These are phyloP conservation scores for Agriopis aurantiaria DNA, from an alignment of 2,888 invertebrate genomes.

Conservation along the genomic window DNA sequence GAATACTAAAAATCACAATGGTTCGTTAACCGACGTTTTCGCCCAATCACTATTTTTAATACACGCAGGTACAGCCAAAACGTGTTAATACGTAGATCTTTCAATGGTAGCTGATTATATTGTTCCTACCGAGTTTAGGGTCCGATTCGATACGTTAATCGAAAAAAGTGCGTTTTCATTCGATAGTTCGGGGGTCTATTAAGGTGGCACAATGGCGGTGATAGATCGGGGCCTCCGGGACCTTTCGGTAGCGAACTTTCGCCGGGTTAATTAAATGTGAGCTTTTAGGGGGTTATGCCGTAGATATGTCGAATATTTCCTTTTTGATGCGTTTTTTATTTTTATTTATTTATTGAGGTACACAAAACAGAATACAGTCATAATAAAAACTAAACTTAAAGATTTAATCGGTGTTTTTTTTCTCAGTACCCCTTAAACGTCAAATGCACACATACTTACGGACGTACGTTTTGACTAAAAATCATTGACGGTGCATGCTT, in stretches of 20 bases:
- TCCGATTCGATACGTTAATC: constrained; percentile 81
- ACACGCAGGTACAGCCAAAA: constrained; percentile 59
- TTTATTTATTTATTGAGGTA: too few relatives aligned
- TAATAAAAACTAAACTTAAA: too few relatives aligned
- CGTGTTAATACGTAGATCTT: constrained; percentile 50
- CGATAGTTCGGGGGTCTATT: constrained; percentile 73
- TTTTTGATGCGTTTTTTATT: too few relatives aligned
- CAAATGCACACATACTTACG: too few relatives aligned
- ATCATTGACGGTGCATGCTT: not conserved
- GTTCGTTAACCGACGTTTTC: constrained; percentile 73
- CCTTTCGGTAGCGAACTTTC: constrained; percentile 59
- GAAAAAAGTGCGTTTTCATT: constrained; percentile 80
- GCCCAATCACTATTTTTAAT: constrained; percentile 84
- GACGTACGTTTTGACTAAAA: too few relatives aligned
- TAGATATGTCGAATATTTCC: constrained; percentile 8
- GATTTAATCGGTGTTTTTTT: too few relatives aligned
- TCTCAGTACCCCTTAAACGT: too few relatives aligned
- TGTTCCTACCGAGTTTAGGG: constrained; percentile 78
- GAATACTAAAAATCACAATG: constrained; percentile 81
- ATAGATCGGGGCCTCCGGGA: constrained; percentile 63
- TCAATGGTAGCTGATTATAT: constrained; percentile 85
- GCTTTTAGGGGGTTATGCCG: constrained; percentile 45
- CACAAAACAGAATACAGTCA: too few relatives aligned
- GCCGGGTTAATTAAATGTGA: constrained; percentile 67
- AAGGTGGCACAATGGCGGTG: constrained; percentile 68